phyloP scores from a whole-genome alignment of 2,797 vertebrate genomes.

The Gymnodraco acuticeps region DNA sequence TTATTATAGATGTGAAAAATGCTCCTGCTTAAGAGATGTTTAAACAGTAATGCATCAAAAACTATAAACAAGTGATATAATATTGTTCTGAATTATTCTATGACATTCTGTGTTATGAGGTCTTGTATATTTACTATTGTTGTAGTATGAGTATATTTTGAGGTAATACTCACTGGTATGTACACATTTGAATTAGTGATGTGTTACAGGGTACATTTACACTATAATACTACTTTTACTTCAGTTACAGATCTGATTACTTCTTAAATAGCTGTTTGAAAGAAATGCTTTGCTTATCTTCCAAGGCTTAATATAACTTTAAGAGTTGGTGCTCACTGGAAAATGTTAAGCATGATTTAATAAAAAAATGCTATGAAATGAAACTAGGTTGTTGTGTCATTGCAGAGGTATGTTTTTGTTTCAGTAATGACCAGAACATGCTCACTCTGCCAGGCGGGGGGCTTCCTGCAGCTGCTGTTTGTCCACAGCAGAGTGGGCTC shows the following conservation, averaged over 20 bases:
- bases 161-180: background rate
- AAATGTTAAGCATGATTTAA: slow-evolving; percentile 12
- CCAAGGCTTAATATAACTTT: slow-evolving; percentile 18
- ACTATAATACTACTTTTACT: background rate
- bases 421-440: slow-evolving; percentile 47
- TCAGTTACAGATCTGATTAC: background rate
- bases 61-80: background rate
- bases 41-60: background rate
- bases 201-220: too few species aligned
- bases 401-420: slow-evolving; percentile 56
- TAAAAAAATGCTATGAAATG: slow-evolving; percentile 16
- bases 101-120: background rate
- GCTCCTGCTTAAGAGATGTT: background rate
- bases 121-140: background rate
- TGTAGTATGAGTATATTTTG: background rate
- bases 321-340: slow-evolving; percentile 24
- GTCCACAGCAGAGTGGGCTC: slow-evolving; percentile 13
- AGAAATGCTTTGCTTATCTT: slow-evolving; percentile 12
- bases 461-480: slow-evolving; percentile 57
- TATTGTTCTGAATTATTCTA: background rate
- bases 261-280: background rate
- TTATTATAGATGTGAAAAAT: background rate
- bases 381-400: slow-evolving; percentile 43
- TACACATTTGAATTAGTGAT: too few species aligned
- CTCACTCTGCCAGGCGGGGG: slow-evolving; percentile 29